Base-by-base conservation (phyloP, 2,113 vertebrate species). In the Gorsachius goisagi region DNA sequence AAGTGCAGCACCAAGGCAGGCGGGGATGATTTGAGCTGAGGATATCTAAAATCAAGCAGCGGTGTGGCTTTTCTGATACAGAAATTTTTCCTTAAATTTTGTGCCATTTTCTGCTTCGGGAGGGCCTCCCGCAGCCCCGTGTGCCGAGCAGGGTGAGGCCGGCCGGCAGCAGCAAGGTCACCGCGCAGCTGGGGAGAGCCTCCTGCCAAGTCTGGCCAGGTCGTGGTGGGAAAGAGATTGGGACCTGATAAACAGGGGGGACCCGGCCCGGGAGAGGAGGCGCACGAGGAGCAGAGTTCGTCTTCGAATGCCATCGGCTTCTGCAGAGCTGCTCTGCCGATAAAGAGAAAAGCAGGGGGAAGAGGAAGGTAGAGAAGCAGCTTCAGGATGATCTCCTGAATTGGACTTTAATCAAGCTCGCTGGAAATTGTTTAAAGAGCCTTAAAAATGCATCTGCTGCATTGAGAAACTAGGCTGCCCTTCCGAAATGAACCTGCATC, bases 131-230 rank as follows among this genome's bases (percentile, higher is more conserved):
- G 74, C 86, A 73, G 83, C 83, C 82, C 92, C 1, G 2, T 19
- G 91, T 47, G 68, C 60, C 15, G 23, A 9, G 84, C 76, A 35
- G 85, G 76, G 62, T 27, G 92, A 86, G 76, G 84, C 74, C 0
- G 9, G 45, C 39, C 5, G 0, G 79, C 86, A 72, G 94, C 94
- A 79, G 75, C 95, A 95, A 96, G 96, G 96, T 94, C 95, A 93
- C 68, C 0, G 2, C 2, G 75, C 95, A 95, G 95, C 96, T 96
- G 96, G 92, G 47, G 47, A 77, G 82, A 90, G 55, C 37, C 87
- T 59, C 53, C 88, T 96, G 95, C 96, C 95, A 94, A 94, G 92
- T 56, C 75, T 41, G 68, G 44, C 85, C 79, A 62, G 88, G 91
- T 90, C 26, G 1, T 0, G 27, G 71, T 96, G 92, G 95, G 93